Base-by-base conservation (phyloP, 1,140 invertebrate species). In the Euborellia annulipes region DNA sequence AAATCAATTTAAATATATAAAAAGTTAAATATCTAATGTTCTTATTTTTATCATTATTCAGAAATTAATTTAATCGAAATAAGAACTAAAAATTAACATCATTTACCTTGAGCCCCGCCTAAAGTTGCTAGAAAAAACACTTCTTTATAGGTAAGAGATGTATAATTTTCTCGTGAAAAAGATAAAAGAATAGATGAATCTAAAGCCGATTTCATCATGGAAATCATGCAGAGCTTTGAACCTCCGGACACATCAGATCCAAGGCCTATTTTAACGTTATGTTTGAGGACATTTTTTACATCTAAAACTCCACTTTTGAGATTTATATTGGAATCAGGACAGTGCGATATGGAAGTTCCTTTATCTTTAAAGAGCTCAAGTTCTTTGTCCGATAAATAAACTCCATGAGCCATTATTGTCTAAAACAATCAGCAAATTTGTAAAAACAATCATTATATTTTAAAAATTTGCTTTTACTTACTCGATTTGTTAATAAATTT, bases 171-270 rank as follows among this genome's bases (percentile, higher is more conserved):
- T 55, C 64, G 49, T 47, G 59, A 48, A 50, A 76, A 60, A 51
- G 65, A 65, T 4, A 85, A 51, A 56, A 79, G 71, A 49, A 73
- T 78, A 0, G 87, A 89, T 4, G 79, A 73, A 54, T 78, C 71
- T 50, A 92, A 68, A 3, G 81, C 67, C 4, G 74, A 66, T 50
- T 79, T 65, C 58, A 93, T 81, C 8, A 75, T 73, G 51, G 86
- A 75, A 41, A 90, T 54, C 19, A 94, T 83, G 3, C 78, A 82
- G 1, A 75, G 64, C 45, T 69, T 80, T 55, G 80, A 75, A 2
- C 87, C 87, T 11, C 82, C 89, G 2, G 85, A 72, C 27, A 90
- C 75, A 67, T 94, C 88, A 60, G 86, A 88, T 51, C 88, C 89
- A 19, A 94, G 68, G 17, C 86, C 87, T 43, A 93, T 70, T 58